phyloP scores from a whole-genome alignment of 2,888 invertebrate species.

The Mechanitis messenoides region DNA sequence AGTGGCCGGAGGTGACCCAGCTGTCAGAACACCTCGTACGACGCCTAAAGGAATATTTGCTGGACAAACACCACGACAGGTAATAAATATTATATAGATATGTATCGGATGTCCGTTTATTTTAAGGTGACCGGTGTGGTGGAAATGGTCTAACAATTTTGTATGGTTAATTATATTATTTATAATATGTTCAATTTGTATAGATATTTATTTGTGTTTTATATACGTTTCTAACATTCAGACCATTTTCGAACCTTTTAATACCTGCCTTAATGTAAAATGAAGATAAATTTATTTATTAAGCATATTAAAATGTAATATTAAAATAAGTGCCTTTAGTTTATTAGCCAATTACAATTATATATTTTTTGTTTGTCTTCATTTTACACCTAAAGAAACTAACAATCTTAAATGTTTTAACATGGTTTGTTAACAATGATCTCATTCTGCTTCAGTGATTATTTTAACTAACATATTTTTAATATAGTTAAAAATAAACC shows the following conservation, averaged over 20 bases:
- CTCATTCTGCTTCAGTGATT: slow-evolving; percentile 17
- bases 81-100: slow-evolving; percentile 42
- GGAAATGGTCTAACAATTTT: slow-evolving; percentile 1
- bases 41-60: slow-evolving; percentile 86
- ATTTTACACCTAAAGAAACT: not conserved
- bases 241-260: not conserved
- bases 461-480: slow-evolving; percentile 17
- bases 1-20: slow-evolving; percentile 92
- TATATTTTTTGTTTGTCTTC: not conserved
- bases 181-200: not conserved
- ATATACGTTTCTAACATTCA: not conserved
- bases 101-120: slow-evolving; percentile 2
- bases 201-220: not conserved
- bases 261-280: not conserved
- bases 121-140: slow-evolving; percentile 10
- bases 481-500: slow-evolving; percentile 18
- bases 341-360: not conserved
- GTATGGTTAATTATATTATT: too few species aligned
- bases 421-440: slow-evolving; percentile 2
- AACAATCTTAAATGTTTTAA: not conserved
- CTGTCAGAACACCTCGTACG: slow-evolving; percentile 87
- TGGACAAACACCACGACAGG: slow-evolving; percentile 80
- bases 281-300: not conserved
- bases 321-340: slow-evolving; percentile 7
- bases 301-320: too few species aligned